Evolutionary conservation across 2,888 invertebrate species (phyloP).

Genomic region (Drosophila paucipuncta): DNA sequence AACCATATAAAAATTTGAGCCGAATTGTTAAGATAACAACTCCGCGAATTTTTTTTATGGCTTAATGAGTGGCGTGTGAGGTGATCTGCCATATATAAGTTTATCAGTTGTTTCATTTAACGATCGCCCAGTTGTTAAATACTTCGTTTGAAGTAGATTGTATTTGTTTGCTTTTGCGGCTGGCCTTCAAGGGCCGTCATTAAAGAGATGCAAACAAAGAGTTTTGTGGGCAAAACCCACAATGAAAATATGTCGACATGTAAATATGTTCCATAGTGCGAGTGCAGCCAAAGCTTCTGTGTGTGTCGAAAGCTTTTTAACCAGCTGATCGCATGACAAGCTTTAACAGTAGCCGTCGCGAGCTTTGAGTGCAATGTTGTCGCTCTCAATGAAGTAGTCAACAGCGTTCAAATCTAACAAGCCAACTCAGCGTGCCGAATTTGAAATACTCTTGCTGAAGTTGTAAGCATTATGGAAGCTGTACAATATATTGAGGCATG

Average conservation of each 20-base stretch:
- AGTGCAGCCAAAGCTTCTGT: conserved; percentile 37
- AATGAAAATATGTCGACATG: background rate
- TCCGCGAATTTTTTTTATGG: background rate
- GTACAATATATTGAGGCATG: background rate
- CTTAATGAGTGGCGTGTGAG: conserved; percentile 1
- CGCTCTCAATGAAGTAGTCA: conserved; percentile 13
- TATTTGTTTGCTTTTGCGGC: conserved; percentile 13
- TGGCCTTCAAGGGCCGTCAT: conserved; percentile 1
- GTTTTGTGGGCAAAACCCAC: conserved; percentile 10
- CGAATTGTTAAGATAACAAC: conserved; percentile 22
- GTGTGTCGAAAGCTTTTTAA: conserved; percentile 25
- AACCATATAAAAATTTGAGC: conserved; percentile 8
- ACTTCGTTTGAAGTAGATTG: conserved; percentile 9
- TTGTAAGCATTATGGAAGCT: background rate
- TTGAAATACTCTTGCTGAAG: conserved; percentile 6
- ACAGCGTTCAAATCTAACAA: background rate
- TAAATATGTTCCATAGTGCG: conserved; percentile 34
- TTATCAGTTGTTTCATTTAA: conserved; percentile 10
- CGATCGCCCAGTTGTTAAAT: background rate
- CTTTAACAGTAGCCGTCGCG: conserved; percentile 33
- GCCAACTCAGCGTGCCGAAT: background rate
- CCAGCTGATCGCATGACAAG: conserved; percentile 46
- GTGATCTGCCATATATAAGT: conserved; percentile 14
- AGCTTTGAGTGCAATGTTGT: conserved; percentile 33
- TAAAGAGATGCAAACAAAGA: conserved; percentile 31